Conservation (phyloP, 1,140 invertebrate species). For the Ladona fulva region DNA sequence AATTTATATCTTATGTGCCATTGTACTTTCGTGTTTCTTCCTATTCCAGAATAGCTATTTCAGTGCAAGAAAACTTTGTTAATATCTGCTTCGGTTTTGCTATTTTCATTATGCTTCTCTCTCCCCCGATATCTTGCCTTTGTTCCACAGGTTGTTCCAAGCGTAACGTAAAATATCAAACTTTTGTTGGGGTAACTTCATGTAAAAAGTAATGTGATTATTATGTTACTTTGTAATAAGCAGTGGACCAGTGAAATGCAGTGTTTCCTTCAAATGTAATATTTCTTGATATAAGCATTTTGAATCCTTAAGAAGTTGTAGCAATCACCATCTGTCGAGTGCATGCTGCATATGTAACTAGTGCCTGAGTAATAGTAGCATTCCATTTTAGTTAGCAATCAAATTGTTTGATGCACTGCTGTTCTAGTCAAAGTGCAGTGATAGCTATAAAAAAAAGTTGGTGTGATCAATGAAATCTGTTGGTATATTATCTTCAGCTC, state of each 20-base stretch:
- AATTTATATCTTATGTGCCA: no score
- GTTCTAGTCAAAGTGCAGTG: neutral
- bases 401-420: neutral
- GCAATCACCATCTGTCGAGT: neutral
- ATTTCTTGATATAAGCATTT: neutral
- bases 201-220: no score
- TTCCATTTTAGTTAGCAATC: neutral
- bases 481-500: neutral
- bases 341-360: neutral
- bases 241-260: neutral
- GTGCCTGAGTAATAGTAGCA: neutral
- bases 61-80: no score
- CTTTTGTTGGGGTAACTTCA: no score
- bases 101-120: no score
- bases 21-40: no score
- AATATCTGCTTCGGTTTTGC: no score
- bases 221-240: neutral
- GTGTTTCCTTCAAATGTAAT: neutral
- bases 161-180: no score
- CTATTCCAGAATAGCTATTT: no score
- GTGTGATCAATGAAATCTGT: neutral
- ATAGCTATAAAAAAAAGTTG: constrained; percentile 1
- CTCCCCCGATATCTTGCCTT: no score
- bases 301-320: neutral
- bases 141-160: no score